Percentiles rank a stretch among this genome's conserved stretches.
Conservation (phyloP, 30 jellyfish, hydroid and myxozoan genomes). For the Cassiopea xamachana region DNA sequence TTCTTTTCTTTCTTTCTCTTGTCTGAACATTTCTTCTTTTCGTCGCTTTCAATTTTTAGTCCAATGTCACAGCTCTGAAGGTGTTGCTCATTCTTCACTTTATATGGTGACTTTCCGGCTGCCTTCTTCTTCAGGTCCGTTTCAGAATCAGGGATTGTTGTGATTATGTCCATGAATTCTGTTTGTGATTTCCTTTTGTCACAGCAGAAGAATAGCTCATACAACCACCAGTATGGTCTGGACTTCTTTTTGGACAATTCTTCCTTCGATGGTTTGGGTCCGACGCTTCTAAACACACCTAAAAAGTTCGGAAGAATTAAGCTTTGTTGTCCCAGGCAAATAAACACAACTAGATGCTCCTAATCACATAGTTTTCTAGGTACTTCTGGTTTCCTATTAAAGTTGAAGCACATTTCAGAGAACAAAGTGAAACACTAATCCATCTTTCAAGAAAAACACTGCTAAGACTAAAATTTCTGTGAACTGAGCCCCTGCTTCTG, state of each 20-base stretch:
- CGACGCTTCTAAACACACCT: slow-evolving; percentile 91
- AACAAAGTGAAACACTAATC: too few relatives aligned
- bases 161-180: slow-evolving; percentile 86
- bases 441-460: too few relatives aligned
- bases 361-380: too few relatives aligned
- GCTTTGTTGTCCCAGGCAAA: too few relatives aligned
- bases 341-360: too few relatives aligned
- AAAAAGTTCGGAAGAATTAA: neutral
- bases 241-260: slow-evolving; percentile 79
- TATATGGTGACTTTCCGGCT: slow-evolving; percentile 28
- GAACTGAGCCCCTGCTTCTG: too few relatives aligned
- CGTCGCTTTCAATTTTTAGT: slow-evolving; percentile 76
- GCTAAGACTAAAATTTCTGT: too few relatives aligned
- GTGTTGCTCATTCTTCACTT: slow-evolving; percentile 13
- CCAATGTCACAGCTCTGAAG: slow-evolving; percentile 80
- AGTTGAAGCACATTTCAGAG: too few relatives aligned
- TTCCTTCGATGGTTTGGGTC: slow-evolving; percentile 88
- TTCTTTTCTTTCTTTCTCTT: slow-evolving; percentile 61
- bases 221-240: slow-evolving; percentile 78
- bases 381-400: too few relatives aligned
- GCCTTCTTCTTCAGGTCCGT: slow-evolving; percentile 60
- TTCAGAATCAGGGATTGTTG: slow-evolving; percentile 72
- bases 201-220: slow-evolving; percentile 87
- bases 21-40: slow-evolving; percentile 29
- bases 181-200: slow-evolving; percentile 51